Evolutionary conservation across 2,113 vertebrate species (phyloP).

Genomic region (Reinhardtius hippoglossoides): DNA sequence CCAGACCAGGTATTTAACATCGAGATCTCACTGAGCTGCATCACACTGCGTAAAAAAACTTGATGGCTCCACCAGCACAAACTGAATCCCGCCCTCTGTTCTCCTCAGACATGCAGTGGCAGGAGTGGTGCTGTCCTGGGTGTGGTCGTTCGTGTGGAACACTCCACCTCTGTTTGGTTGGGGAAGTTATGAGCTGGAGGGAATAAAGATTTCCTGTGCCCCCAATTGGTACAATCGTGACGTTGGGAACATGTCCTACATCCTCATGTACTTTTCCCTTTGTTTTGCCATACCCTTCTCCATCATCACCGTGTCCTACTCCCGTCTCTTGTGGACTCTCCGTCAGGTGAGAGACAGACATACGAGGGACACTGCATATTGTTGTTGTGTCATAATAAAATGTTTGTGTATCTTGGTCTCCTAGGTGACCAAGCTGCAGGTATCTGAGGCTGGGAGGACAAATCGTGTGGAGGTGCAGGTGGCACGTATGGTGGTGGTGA

Average conservation of each 20-base stretch:
- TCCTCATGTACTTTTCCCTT: constrained; percentile 78
- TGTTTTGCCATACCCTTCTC: constrained; percentile 83
- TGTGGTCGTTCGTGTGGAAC: constrained; percentile 86
- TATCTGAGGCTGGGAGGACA: constrained; percentile 69
- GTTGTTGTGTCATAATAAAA: not conserved
- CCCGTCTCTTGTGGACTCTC: constrained; percentile 78
- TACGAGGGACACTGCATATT: not conserved
- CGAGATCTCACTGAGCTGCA: not conserved
- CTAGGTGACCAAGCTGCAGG: constrained; percentile 75
- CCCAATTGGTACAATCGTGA: constrained; percentile 82
- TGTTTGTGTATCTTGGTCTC: not conserved
- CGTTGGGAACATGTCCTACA: constrained; percentile 80
- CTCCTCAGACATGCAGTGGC: constrained; percentile 73
- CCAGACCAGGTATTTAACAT: constrained; percentile 67
- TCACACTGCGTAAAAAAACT: not conserved
- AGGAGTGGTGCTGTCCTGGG: constrained; percentile 79
- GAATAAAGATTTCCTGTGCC: constrained; percentile 78
- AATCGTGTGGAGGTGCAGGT: constrained; percentile 67
- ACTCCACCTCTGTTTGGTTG: constrained; percentile 84
- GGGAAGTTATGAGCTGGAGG: constrained; percentile 83
- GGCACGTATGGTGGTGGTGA: constrained; percentile 75
- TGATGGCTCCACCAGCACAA: not conserved
- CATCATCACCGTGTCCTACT: constrained; percentile 76
- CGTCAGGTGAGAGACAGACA: constrained; percentile 66
- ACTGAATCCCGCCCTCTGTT: constrained; percentile 6